These are phyloP conservation scores for Upupa epops DNA, from an alignment of 2,113 vertebrate genomes.

Conservation along the genomic window DNA sequence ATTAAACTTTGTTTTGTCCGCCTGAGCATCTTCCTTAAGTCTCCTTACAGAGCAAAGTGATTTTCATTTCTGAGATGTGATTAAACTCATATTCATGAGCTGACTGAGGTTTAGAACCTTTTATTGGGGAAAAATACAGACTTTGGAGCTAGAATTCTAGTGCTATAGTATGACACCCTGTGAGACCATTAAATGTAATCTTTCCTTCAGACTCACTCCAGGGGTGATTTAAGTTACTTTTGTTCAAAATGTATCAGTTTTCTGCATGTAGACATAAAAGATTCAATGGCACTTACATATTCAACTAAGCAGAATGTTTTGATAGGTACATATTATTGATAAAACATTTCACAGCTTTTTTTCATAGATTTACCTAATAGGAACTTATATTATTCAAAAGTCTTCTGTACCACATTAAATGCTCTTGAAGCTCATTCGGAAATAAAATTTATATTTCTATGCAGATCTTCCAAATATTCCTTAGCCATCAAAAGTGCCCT, in stretches of 20 bases:
- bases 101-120: conserved; percentile 55
- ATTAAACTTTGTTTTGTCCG: conserved; percentile 23
- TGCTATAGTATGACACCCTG: neutral
- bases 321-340: conserved; percentile 65
- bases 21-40: conserved; percentile 63
- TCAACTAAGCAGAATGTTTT: conserved; percentile 55
- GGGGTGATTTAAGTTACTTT: conserved; percentile 82
- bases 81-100: conserved; percentile 63
- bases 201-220: conserved; percentile 74
- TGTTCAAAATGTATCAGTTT: conserved; percentile 80
- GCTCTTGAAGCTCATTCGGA: neutral
- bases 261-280: conserved; percentile 78
- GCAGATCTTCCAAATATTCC: conserved; percentile 3
- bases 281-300: conserved; percentile 73
- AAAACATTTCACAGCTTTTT: conserved; percentile 69
- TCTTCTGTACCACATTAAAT: neutral
- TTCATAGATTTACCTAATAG: conserved; percentile 65
- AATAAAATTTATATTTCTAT: conserved; percentile 9
- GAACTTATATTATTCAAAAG: conserved; percentile 63
- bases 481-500: neutral
- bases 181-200: conserved; percentile 75
- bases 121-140: conserved; percentile 61
- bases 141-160: conserved; percentile 44
- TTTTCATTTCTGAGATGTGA: conserved; percentile 58
- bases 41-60: conserved; percentile 45